Conservation (phyloP, 2,888 invertebrate genomes). For the Gandaritis pyraliata region DNA sequence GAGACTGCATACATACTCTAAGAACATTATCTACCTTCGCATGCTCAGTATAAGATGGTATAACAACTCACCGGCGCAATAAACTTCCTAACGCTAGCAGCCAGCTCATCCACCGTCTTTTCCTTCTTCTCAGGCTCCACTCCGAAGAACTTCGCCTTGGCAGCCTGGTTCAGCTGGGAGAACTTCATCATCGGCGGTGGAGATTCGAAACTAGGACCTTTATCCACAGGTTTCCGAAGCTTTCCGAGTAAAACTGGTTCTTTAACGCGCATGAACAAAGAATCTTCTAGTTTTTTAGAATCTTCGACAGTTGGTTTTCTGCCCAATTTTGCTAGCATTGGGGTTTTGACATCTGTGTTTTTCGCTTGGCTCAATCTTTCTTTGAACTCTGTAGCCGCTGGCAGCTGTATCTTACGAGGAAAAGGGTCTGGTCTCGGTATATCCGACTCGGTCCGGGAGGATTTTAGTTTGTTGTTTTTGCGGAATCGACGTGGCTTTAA, state of each 20-base stretch:
- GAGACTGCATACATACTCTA: no score
- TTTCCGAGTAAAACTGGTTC: constrained; percentile 76
- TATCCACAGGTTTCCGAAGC: constrained; percentile 66
- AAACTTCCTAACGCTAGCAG: constrained; percentile 76
- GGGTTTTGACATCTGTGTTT: constrained; percentile 65
- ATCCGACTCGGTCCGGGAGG: constrained; percentile 78
- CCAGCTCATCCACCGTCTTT: constrained; percentile 70
- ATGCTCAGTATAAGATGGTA: no score
- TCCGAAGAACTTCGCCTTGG: constrained; percentile 79
- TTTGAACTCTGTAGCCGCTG: constrained; percentile 59
- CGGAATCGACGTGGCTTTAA: constrained; percentile 70
- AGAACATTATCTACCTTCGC: no score
- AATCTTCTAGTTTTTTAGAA: constrained; percentile 60
- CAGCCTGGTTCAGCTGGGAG: constrained; percentile 69
- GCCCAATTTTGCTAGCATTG: constrained; percentile 69
- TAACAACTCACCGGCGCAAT: constrained; percentile 70
- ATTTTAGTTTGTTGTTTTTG: constrained; percentile 74
- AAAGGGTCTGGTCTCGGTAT: constrained; percentile 62
- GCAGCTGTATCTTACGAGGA: constrained; percentile 54
- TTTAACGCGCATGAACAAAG: constrained; percentile 61
- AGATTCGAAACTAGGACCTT: constrained; percentile 45
- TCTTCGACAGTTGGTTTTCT: constrained; percentile 66
- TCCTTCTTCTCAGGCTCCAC: constrained; percentile 60
- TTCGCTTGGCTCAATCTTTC: constrained; percentile 67
- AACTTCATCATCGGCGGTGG: constrained; percentile 68